Evolutionary conservation across 2,888 invertebrate species (phyloP), one percentile per base, ranked within the genome.

Genomic region (Leucophenga montana): DNA sequence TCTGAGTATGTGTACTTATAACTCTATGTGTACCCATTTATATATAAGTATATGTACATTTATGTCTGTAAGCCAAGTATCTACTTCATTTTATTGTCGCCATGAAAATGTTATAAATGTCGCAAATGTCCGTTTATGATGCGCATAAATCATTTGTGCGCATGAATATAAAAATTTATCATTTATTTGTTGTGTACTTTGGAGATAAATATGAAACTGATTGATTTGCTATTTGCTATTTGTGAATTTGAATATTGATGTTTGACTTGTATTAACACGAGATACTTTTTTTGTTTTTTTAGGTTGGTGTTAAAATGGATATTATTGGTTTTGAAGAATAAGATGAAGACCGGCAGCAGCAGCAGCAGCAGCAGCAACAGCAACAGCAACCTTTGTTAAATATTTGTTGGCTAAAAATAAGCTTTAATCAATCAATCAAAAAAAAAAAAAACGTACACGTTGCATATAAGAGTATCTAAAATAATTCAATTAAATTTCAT

Each of bases 71-170:
- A 39, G 5, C 8, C 9, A 8, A 39, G 39, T 39, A 39, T 46
- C 22, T 48, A 46, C 22, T 14, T 22, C 9, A 46, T 64, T 64
- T 64, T 64, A 64, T 64, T 64, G 48, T 64, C 27, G 46, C 62
- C 20, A 20, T 61, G 20, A 39, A 61, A 61, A 44, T 61, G 61
- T 61, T 61, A 39, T 61, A 61, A 61, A 61, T 61, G 61, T 61
- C 48, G 33, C 31, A 64, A 64, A 64, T 64, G 22, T 48, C 22
- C 22, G n/a, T 64, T 48, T 46, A 64, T 64, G 62, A 13, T 22
- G 6, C 5, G 16, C 62, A 64, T 64, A 64, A 64, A 64, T 64
- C 62, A 64, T 20, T 48, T 46, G 11, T 16, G 16, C 33, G 33
- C 18, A 61, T 1, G 13, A 57, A 31, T n/a, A 59, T 59, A 59